A percentile compares a stretch with the other conserved stretches of the same genome.
Conservation (phyloP, 2,888 invertebrate species). For the Caenorhabditis sp. region DNA sequence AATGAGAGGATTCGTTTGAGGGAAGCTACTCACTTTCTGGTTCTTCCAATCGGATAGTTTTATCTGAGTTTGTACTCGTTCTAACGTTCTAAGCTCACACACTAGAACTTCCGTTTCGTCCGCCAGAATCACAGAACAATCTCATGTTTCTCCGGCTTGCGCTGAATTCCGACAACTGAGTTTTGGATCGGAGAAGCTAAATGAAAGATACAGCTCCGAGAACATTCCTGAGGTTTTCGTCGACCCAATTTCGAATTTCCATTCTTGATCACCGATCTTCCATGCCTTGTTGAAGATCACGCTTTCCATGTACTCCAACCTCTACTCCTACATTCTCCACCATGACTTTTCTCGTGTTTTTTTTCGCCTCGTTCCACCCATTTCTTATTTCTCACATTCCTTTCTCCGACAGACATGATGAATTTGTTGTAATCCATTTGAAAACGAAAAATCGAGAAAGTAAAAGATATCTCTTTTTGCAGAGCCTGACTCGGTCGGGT, state of each 20-base stretch:
- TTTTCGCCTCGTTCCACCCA: constrained; percentile 9
- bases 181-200: no score
- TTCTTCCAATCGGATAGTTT: background rate
- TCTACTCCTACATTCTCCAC: background rate
- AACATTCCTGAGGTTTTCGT: no score
- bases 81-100: no score
- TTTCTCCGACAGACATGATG: constrained; percentile 26
- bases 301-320: background rate
- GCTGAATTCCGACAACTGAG: no score
- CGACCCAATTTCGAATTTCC: no score
- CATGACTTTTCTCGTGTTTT: constrained; percentile 12
- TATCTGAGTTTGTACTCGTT: no score
- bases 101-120: no score
- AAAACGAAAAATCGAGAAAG: constrained; percentile 20
- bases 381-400: constrained; percentile 1
- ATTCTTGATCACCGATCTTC: background rate
- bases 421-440: constrained; percentile 57
- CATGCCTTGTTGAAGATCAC: no score
- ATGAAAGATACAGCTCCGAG: no score
- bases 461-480: constrained; percentile 25
- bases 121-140: no score
- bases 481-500: constrained; percentile 20
- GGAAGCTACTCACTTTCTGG: background rate
- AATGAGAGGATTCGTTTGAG: background rate
- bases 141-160: no score